Base-by-base conservation (phyloP, 2,888 invertebrate species). In the Helleia helle region DNA sequence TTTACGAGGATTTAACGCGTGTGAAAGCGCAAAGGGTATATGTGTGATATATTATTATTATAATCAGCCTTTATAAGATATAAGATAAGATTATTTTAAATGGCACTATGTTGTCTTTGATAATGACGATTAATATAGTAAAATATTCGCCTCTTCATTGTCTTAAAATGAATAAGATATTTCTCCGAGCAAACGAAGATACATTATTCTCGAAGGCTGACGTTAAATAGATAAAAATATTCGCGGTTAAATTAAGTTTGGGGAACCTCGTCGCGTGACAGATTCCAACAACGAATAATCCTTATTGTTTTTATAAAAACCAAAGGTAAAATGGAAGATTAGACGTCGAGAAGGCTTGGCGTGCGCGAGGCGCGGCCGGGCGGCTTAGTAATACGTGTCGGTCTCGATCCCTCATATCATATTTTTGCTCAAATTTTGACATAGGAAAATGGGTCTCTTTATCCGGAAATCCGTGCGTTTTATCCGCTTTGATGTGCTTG, bases 331-430 rank as follows among this genome's bases (percentile, higher is more conserved):
- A 18, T 39, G 18, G 13, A 65, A 67, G 63, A 65, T 68, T 65
- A 62, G 58, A 61, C 62, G 60, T 68, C 62, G 65, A 62, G 28
- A 67, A 69, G 72, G 66, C 59, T 65, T 67, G 69, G 71, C 77
- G 75, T 75, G 75, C 65, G 61, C 59, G 58, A 47, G 47, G 54
- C 51, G 57, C 56, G 51, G 58, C 60, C 58, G 44, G 31, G 48
- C 39, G 65, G 72, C 71, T 77, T 72, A 73, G 51, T 29, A 53
- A 47, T 38, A 42, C 42, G 45, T 43, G 43, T 46, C 43, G 46
- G 34, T 41, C 47, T 38, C 38, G 40, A 38, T 45, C 47, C 54
- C 58, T 51, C 53, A 54, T 53, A 44, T 55, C 50, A 51, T 54
- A 51, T 51, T 54, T 56, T 61, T 54, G 54, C 51, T 57, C 55